These are phyloP conservation scores for Molossus alvarezi DNA, from an alignment of 2,797 vertebrate species.

Conservation along the genomic window DNA sequence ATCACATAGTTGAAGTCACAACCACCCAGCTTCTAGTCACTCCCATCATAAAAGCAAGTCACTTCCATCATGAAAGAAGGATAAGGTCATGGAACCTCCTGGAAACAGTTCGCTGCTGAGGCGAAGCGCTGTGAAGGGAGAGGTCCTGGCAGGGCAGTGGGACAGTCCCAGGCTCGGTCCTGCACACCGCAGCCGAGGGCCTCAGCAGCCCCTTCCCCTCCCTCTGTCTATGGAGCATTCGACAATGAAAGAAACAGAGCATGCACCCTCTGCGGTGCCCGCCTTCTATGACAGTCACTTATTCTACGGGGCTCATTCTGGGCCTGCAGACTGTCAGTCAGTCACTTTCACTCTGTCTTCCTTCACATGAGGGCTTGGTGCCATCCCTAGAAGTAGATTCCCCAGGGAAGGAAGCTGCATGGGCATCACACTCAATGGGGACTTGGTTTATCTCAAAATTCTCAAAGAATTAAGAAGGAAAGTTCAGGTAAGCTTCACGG, in stretches of 20 bases:
- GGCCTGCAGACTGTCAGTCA: not conserved
- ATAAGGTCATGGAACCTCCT: conserved; percentile 21
- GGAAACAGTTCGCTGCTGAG: conserved; percentile 1
- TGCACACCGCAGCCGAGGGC: not conserved
- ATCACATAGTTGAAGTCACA: not conserved
- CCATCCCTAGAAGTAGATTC: not conserved
- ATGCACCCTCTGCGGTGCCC: fast-evolving
- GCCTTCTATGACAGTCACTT: not conserved
- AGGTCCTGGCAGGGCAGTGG: not conserved
- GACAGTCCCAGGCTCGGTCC: not conserved
- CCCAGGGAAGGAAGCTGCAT: not conserved
- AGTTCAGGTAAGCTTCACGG: not conserved
- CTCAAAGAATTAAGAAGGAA: conserved; percentile 2
- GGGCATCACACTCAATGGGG: not conserved
- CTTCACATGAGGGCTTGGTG: not conserved
- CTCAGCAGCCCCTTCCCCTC: not conserved
- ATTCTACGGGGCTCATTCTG: not conserved
- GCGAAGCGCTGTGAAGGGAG: not conserved
- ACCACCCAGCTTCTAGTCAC: not conserved
- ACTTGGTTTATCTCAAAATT: not conserved
- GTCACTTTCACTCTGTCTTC: not conserved
- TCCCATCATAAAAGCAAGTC: not conserved
- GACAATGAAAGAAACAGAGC: not conserved
- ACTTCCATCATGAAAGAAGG: not conserved
- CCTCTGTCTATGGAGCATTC: not conserved